These are phyloP conservation scores for Siniperca scherzeri DNA, from an alignment of 2,797 vertebrate species.

Conservation along the genomic window DNA sequence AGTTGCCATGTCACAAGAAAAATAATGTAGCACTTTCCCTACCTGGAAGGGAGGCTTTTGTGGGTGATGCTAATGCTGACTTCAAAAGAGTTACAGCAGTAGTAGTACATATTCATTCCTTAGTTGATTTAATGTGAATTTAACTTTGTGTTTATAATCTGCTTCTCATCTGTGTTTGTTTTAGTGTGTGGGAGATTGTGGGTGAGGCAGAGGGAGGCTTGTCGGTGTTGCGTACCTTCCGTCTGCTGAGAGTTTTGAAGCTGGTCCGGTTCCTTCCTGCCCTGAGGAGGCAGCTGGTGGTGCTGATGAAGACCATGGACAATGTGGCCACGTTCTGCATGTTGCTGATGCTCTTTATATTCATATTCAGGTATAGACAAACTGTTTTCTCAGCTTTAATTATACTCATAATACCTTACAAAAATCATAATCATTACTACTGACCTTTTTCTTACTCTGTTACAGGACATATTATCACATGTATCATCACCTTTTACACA, in stretches of 20 bases:
- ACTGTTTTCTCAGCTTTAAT: constrained; percentile 23
- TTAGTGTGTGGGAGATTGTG: constrained; percentile 93
- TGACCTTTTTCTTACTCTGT: constrained; percentile 10
- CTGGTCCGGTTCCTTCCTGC: constrained; percentile 94
- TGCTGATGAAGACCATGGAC: constrained; percentile 97
- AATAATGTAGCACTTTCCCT: constrained; percentile 6
- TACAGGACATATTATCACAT: constrained; percentile 27
- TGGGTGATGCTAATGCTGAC: constrained; percentile 3
- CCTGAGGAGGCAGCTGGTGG: constrained; percentile 93
- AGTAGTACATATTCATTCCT: constrained; percentile 27
- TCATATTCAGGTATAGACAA: constrained; percentile 92
- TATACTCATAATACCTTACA: neutral
- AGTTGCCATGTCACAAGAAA: constrained; percentile 25
- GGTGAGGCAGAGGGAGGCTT: constrained; percentile 92
- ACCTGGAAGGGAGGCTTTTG: constrained; percentile 10
- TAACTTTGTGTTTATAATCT: constrained; percentile 21
- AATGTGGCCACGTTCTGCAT: constrained; percentile 95
- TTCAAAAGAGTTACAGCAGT: constrained; percentile 22
- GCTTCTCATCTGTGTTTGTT: constrained; percentile 40
- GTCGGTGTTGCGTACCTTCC: constrained; percentile 93
- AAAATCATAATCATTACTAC: neutral
- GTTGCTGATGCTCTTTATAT: constrained; percentile 95
- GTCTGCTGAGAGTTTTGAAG: constrained; percentile 93
- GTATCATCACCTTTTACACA: constrained; percentile 20
- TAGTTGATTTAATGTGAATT: constrained; percentile 28